A percentile compares a stretch with the other conserved stretches of the same genome.
Conservation (phyloP, 2,888 invertebrate genomes). For the Drepana falcataria region DNA sequence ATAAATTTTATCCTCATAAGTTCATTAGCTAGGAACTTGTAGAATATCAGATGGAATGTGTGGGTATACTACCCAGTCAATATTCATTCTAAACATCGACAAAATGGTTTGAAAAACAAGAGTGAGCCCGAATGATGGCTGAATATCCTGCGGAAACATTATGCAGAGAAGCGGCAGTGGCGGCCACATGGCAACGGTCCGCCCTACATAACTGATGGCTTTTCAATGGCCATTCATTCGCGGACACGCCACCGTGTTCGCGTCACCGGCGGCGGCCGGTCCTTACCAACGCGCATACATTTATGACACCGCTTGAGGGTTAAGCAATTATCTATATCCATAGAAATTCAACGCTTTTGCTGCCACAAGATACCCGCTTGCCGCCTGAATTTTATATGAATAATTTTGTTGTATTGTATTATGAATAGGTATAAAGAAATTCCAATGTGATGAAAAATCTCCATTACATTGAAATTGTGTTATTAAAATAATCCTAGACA, state of each 20-base stretch:
- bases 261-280: conserved; percentile 16
- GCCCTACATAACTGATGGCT: conserved; percentile 77
- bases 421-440: too few species aligned
- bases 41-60: too few species aligned
- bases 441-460: too few species aligned
- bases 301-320: conserved; percentile 41
- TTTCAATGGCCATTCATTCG: conserved; percentile 75
- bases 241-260: conserved; percentile 40
- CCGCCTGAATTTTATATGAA: too few species aligned
- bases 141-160: conserved; percentile 67
- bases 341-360: conserved; percentile 19
- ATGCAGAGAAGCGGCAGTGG: conserved; percentile 47
- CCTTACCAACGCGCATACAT: conserved; percentile 41
- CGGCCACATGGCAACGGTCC: conserved; percentile 70
- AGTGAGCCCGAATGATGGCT: too few species aligned
- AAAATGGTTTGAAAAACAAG: too few species aligned
- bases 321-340: conserved; percentile 41
- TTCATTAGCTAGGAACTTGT: too few species aligned
- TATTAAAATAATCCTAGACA: conserved; percentile 27
- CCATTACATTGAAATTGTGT: neutral
- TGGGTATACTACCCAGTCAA: too few species aligned
- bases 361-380: neutral
- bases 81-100: too few species aligned
- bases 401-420: too few species aligned
- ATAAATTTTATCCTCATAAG: too few species aligned